Evolutionary conservation across 2,797 vertebrate genomes (phyloP), one percentile per base, ranked within the genome.

Genomic region (Chanos chanos): DNA sequence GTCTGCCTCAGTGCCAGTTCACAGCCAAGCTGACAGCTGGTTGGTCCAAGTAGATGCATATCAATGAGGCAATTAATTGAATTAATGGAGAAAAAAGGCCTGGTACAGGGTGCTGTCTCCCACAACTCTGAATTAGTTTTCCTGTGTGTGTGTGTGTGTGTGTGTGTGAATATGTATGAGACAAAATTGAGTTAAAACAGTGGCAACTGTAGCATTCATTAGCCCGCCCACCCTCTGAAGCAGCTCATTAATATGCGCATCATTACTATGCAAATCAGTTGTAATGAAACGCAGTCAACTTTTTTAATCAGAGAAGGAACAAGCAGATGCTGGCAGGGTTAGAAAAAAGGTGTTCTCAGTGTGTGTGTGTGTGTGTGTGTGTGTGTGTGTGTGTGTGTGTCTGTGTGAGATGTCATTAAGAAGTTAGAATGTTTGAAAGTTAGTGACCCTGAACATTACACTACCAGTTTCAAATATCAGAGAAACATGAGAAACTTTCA

Each of bases 261-360:
- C 90, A 96, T 96, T 96, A 96, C 93, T 93, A 97, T 96, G 94
- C 92, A 96, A 95, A 97, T 95, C 79, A 87, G 90, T 76, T 77
- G 87, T 91, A 93, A 93, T 92, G 88, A 86, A 90, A 86, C 84
- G 74, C 84, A 80, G 87, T 90, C 83, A 81, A 84, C 89, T 89
- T 91, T 90, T 91, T 89, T 81, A 89, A 87, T 89, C 84, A 80
- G 83, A 86, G 63, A 52, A 87, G 81, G 82, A 79, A 72, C 74
- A 88, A 86, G 88, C 93, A 94, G 90, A 90, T 93, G 91, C 90
- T 86, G 84, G 49, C 31, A 52, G 31, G 49, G 31, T 24, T 51
- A 30, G 37, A 12, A 24, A 52, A 52, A 51, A 52, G 52, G n/a
- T 5, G 15, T 15, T n/a, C n/a, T 33, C 21, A 24, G 16, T 51